Evolutionary conservation across 2,113 vertebrate genomes (phyloP), one percentile per base, ranked within the genome.

Genomic region (Tyto alba): DNA sequence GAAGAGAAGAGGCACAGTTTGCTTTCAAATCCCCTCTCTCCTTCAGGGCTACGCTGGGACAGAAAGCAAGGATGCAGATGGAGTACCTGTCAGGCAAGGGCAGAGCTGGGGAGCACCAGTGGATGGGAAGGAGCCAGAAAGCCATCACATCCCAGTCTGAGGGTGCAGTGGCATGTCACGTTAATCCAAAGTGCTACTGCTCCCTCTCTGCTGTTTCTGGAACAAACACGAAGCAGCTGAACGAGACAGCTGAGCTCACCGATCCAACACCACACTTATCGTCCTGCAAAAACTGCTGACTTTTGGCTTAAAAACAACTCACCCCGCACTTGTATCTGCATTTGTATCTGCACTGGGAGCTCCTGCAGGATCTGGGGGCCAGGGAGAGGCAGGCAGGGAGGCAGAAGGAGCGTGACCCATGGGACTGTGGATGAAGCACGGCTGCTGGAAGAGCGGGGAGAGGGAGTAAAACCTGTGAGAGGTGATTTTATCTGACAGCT

Each of bases 271-370:
- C 77, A 47, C 8, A n/a, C 15, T 63, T 16, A 11, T 11, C 1
- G 2, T 40, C 43, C 75, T 59, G 43, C 25, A 88, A 71, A 74
- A 90, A 57, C 7, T 27, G 11, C 7, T 67, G 0, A 0, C n/a
- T 72, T 83, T 55, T 11, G 2, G 52, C n/a, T n/a, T n/a, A n/a
- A n/a, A 59, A 78, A 50, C 10, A 72, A 15, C 15, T 74, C 25
- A n/a, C 4, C 1, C 1, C 2, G 2, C 11, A 26, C 13, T 30
- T 78, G 25, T 26, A 16, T 15, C 1, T 4, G 2, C 11, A 26
- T 13, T 34, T 78, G 29, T 26, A 18, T 16, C 55, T 75, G 27
- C 32, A n/a, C 16, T 60, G 45, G n/a, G 18, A 71, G 43, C 19
- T 76, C 50, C 34, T 77, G 69, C 23, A 80, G 23, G 45, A 48